phyloP scores from a whole-genome alignment of 1,140 invertebrate genomes.

The Formica exsecta region DNA sequence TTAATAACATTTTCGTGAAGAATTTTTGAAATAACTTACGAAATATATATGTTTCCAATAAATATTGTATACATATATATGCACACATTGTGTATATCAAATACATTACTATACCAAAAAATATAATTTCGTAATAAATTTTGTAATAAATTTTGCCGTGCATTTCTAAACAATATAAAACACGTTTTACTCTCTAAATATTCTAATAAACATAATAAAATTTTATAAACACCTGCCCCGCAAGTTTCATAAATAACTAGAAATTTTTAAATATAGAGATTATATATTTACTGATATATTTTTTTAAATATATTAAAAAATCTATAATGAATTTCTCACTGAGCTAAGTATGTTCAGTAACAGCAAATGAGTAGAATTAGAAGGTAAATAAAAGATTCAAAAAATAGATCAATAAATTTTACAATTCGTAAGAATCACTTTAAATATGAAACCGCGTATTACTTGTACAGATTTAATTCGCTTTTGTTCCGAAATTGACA shows the following conservation, averaged over 20 bases:
- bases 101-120: background rate
- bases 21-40: conserved; percentile 32
- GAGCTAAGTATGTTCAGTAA: conserved; percentile 9
- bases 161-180: conserved; percentile 12
- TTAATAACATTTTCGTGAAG: conserved; percentile 22
- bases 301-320: conserved; percentile 26
- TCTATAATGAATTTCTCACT: conserved; percentile 33
- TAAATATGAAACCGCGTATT: background rate
- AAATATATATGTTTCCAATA: conserved; percentile 13
- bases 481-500: background rate
- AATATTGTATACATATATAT: conserved; percentile 6
- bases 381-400: background rate
- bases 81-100: background rate
- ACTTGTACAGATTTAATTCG: background rate
- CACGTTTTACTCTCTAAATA: conserved; percentile 35
- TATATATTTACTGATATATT: conserved; percentile 1
- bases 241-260: conserved; percentile 49
- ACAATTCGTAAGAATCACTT: background rate
- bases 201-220: conserved; percentile 36
- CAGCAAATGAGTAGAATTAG: background rate
- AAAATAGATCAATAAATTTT: background rate
- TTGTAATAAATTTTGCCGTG: conserved; percentile 37
- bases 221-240: conserved; percentile 48
- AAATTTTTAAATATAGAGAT: conserved; percentile 31
- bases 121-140: conserved; percentile 43